Evolutionary conservation across 2,888 invertebrate species (phyloP), one percentile per base, ranked within the genome.

Genomic region (Melanchra persicariae): DNA sequence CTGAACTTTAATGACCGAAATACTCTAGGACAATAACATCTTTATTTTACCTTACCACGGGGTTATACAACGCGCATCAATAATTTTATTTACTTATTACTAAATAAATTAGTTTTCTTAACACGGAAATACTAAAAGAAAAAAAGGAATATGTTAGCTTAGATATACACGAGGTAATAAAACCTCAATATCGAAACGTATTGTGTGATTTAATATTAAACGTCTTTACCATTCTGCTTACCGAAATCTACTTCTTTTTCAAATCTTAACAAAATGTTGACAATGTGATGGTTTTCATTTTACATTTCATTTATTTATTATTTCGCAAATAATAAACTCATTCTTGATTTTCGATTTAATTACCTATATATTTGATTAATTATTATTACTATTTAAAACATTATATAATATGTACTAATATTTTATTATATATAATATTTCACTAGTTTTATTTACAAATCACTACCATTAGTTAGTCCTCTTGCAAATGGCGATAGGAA

Each of bases 371-470:
- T 78, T 82, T 85, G 77, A 80, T 72, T n/a, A n/a, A n/a, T n/a
- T n/a, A n/a, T n/a, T n/a, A n/a, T n/a, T 85, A 79, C 72, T 70
- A 70, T 74, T 79, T 81, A 68, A 62, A 76, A 79, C 64, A 74
- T 78, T 75, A 74, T 78, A 82, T 79, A 83, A 72, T 84, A 84
- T 85, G 78, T 85, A 79, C 65, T 81, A 73, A 77, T 82, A 81
- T 82, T 77, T 77, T 74, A 77, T 76, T 82, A 76, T 70, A 78
- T 71, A 70, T 79, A 79, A 81, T 79, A 79, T 83, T 79, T 84
- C 79, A 74, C 66, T 85, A 79, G 61, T 78, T 82, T 83, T 84
- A 84, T 87, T 87, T 88, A 88, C 87, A 88, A 85, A 85, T 88
- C 87, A 85, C 84, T 86, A 83, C 81, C 80, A 87, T 81, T 84